Evolutionary conservation across 2,888 invertebrate species (phyloP), one percentile per base, ranked within the genome.

Genomic region (Rhimphoctona megacephalus): DNA sequence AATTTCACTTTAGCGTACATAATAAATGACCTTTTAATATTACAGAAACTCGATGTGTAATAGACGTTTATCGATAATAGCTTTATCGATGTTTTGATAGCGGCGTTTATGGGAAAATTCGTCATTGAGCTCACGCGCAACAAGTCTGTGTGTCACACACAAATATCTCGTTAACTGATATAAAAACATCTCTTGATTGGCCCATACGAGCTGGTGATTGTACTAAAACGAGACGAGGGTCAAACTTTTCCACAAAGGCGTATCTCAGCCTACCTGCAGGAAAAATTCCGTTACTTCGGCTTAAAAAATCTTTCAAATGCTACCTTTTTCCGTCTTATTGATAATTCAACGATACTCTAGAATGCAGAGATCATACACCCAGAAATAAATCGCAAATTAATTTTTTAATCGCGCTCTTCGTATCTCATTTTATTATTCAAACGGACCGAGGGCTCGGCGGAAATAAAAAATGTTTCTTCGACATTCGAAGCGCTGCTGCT

Each of bases 181-280:
- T n/a, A 66, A 66, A 64, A 66, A 66, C 33, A 46, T 77, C 33
- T 66, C 43, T 49, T 64, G 77, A 77, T 77, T 77, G 49, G 77
- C 49, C 57, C 64, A n/a, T 11, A 11, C 33, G 19, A 4, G 22
- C 61, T 43, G 11, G 33, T 66, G 77, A 64, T 64, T 77, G 22
- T 46, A 66, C 30, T 66, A 7, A 25, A 30, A 30, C 33, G 64
- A n/a, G 46, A 61, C 61, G 61, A 61, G 66, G 69, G n/a, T 76
- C 66, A 57, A 79, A 83, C 72, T 83, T 83, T 83, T 83, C 83
- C 83, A 83, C 73, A 61, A 67, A 43, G 46, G 3, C 57, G 43
- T 49, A 49, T 78, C 57, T 54, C 36, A 7, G 4, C 1, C 43
- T 33, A 73, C 67, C 83, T 67, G 72, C 14, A 66, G 43, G 79